Evolutionary conservation across 1,140 invertebrate species (phyloP).

Genomic region (Drosophila seguyi): DNA sequence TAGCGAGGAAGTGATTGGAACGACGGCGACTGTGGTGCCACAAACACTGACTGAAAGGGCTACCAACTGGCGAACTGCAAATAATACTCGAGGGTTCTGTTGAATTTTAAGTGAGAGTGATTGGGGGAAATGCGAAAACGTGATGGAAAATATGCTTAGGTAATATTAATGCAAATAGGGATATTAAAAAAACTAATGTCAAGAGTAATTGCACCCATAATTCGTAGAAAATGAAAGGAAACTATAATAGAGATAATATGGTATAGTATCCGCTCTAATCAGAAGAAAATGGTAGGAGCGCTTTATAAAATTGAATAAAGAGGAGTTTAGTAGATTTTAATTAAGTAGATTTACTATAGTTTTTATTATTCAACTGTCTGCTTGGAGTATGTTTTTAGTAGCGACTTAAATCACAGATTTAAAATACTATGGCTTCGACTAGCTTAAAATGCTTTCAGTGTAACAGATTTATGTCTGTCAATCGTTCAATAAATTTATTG

Average conservation of each 20-base stretch:
- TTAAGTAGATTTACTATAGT: neutral
- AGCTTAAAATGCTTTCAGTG: neutral
- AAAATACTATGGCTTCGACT: neutral
- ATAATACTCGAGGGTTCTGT: neutral
- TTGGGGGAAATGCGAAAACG: neutral
- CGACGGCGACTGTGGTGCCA: conserved; percentile 11
- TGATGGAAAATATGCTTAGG: too few species aligned
- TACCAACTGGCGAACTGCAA: neutral
- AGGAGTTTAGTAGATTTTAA: neutral
- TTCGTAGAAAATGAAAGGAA: neutral
- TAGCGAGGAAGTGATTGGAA: conserved; percentile 42
- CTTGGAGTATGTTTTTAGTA: too few species aligned
- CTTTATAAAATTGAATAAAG: neutral
- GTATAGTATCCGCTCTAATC: neutral
- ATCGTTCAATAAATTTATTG: neutral
- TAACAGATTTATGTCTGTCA: neutral
- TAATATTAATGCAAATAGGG: neutral
- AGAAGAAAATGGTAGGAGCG: neutral
- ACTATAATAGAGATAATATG: neutral
- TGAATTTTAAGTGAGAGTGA: conserved; percentile 7
- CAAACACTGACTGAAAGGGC: conserved; percentile 5
- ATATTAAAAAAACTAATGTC: neutral
- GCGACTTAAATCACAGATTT: too few species aligned
- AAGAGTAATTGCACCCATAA: neutral
- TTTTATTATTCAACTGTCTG: too few species aligned